Evolutionary conservation across 1,140 invertebrate species (phyloP), one percentile per base, ranked within the genome.

Genomic region (Tetragonula clypearis): DNA sequence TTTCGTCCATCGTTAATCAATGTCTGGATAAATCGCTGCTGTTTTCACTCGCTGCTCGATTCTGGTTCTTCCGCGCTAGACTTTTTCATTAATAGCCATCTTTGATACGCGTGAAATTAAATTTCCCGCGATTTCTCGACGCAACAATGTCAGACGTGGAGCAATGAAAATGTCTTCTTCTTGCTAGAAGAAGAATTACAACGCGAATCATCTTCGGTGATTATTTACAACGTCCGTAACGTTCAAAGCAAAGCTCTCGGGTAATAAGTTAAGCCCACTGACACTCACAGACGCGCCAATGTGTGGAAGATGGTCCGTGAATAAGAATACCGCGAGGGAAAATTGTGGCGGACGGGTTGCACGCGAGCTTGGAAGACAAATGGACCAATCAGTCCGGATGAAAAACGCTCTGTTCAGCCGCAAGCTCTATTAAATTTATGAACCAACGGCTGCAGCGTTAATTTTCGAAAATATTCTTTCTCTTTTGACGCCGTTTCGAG

Each of bases 381-480:
- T 87, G 78, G 66, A 82, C n/a, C 69, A 58, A 69, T 55, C 62
- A 86, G 77, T 86, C 72, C 73, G 60, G 75, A 73, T 74, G 82
- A 58, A 81, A 76, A 75, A 30, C 84, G 71, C 23, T 26, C 55
- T 35, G 60, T 35, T n/a, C 35, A 14, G 12, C 30, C 56, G 17
- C 58, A 19, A 41, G 17, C 76, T 26, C 41, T 49, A 30, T 49
- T 35, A 76, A 56, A 87, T 86, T 81, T 65, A 82, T 87, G 84
- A 86, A 72, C 66, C 30, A 49, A 49, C 41, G 56, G 26, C 23
- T 41, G 2, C 23, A 74, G 86, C 66, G 79, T 85, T 75, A 85
- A 69, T 71, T 73, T 53, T 53, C 41, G 1, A 17, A 53, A 9
- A 53, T 73, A 23, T 53, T 56, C 30, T 56, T 11, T 14, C 1